These are phyloP conservation scores for Musca domestica DNA, from an alignment of 1,140 invertebrate genomes.

Conservation along the genomic window DNA sequence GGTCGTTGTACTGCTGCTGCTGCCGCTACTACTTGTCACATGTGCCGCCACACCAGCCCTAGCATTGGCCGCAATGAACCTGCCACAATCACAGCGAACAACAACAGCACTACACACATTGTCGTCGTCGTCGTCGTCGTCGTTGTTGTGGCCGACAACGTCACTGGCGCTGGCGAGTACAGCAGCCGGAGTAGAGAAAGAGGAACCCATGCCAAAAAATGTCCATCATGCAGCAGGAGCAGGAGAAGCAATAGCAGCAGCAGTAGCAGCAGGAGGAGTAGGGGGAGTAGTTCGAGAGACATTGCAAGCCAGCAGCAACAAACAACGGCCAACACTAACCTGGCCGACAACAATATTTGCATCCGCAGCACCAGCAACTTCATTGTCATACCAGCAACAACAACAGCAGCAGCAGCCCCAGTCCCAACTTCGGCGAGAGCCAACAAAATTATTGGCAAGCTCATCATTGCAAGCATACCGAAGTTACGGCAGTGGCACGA, in stretches of 20 bases:
- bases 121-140: background rate
- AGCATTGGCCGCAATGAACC: constrained; percentile 27
- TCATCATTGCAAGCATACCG: constrained; percentile 3
- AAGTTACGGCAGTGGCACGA: background rate
- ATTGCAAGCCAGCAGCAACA: background rate
- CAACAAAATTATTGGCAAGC: too few species aligned
- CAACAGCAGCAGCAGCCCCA: constrained; percentile 24
- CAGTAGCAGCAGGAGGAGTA: too few species aligned
- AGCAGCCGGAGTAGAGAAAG: background rate
- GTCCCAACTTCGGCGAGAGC: background rate
- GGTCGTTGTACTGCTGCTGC: constrained; percentile 47
- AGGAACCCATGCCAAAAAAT: constrained; percentile 24
- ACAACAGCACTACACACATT: constrained; percentile 30
- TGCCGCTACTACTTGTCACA: constrained; percentile 48
- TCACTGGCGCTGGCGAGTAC: background rate
- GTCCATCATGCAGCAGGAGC: constrained; percentile 32
- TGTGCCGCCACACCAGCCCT: constrained; percentile 35
- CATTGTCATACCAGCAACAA: constrained; percentile 21
- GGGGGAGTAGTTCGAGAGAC: constrained; percentile 24
- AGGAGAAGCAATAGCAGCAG: too few species aligned
- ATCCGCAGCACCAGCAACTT: constrained; percentile 28
- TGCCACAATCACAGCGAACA: constrained; percentile 26
- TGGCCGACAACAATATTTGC: constrained; percentile 36
- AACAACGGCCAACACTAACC: constrained; percentile 37
- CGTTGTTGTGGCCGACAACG: too few species aligned